Conservation (phyloP, 1,140 invertebrate genomes). For the Chionoecetes opilio region DNA sequence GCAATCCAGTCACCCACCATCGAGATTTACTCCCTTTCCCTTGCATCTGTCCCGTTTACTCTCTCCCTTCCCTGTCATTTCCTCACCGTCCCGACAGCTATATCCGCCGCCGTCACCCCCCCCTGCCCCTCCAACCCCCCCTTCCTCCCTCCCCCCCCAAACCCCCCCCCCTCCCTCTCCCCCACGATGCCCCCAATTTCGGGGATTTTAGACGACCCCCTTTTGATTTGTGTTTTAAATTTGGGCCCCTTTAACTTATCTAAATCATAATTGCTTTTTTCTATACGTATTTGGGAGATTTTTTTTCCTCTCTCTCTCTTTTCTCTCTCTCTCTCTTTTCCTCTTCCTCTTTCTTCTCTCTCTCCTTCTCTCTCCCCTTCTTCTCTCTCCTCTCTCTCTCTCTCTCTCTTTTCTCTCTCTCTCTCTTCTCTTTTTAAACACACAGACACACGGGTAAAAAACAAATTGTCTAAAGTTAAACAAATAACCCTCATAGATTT, state of each 20-base stretch:
- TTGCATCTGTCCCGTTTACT: neutral
- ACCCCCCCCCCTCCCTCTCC: no score
- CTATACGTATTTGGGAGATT: neutral
- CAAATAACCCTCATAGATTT: neutral
- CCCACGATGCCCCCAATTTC: neutral
- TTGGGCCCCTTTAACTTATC: neutral
- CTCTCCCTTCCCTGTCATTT: neutral
- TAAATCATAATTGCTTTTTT: neutral
- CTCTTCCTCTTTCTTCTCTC: neutral
- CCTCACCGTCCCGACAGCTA: conserved; percentile 12
- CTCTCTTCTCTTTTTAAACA: no score
- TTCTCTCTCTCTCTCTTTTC: neutral
- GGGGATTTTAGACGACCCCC: neutral
- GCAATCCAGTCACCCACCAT: neutral
- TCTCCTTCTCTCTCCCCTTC: neutral
- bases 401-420: neutral
- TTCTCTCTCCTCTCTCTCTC: neutral
- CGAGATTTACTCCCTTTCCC: neutral
- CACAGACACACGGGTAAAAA: neutral
- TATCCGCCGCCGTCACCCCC: neutral
- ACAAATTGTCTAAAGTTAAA: neutral
- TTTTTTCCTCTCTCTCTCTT: neutral
- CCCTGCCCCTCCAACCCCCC: neutral
- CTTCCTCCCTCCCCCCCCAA: neutral
- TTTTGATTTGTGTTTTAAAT: conserved; percentile 10